Base-by-base conservation (phyloP, 1,140 invertebrate species). In the Zaprionus davidi region DNA sequence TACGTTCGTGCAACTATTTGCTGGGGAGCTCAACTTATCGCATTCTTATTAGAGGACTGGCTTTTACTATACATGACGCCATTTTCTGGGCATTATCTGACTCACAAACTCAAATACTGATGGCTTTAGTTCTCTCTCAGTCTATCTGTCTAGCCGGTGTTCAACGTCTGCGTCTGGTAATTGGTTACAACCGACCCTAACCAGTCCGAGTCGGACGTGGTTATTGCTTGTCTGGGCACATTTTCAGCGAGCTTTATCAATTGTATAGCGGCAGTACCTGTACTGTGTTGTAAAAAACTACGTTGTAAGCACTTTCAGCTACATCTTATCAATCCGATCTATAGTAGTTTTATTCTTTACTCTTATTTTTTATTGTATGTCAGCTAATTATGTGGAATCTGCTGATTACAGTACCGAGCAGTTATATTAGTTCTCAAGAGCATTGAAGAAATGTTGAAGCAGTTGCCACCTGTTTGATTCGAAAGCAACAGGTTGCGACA, bases 181-280 rank as follows among this genome's bases (percentile, higher is more conserved):
- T 77, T 75, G 71, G 76, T 56, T 78, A 65, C 76, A 65, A 70
- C 76, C 59, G 60, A 58, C 60, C 15, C 66, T 75, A 78, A 75
- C 71, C 76, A 70, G 76, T 78, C 60, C 36, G 15, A 41, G 24
- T 65, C 46, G 22, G 76, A 51, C 55, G n/a, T 31, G 63, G 31
- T 63, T 55, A 53, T 70, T 71, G 68, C 53, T 68, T 41, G 64
- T 31, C 49, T 57, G 26, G 46, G 41, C 20, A 66, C 17, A 60
- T 38, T 53, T 65, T 51, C 38, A 36, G 55, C 41, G 20, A 63
- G 57, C 75, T 68, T 77, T 73, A 73, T 77, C 63, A 60, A 68
- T 69, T 57, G 57, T 24, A 31, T 63, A 38, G 56, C 57, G 31
- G 46, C 62, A 66, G 56, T 44, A 53, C 38, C 34, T 28, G 38